Percentiles rank a stretch among this genome's conserved stretches.
phyloP scores from a whole-genome alignment of 2,797 vertebrate species.

The Mormyrus hasselquistii region DNA sequence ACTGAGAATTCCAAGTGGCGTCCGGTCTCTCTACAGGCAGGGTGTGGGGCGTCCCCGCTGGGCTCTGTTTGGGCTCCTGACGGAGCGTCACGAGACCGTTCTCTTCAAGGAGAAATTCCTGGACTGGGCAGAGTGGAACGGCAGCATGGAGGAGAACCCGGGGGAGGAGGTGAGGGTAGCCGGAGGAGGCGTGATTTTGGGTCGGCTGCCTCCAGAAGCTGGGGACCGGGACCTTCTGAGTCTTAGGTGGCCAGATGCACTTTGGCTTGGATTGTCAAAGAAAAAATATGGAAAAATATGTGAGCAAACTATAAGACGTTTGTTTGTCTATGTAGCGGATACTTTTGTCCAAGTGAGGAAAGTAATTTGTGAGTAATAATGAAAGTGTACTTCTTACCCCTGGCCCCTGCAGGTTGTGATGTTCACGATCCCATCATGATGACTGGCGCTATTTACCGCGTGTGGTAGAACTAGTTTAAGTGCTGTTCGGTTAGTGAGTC shows the following conservation, averaged over 20 bases:
- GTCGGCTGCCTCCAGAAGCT: not conserved
- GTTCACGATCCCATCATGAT: not conserved
- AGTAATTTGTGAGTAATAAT: not conserved
- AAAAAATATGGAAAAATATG: not conserved
- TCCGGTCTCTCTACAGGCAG: constrained; percentile 40
- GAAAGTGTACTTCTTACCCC: not conserved
- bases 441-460: not conserved
- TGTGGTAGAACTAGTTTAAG: not conserved
- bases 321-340: not conserved
- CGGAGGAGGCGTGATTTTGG: not conserved
- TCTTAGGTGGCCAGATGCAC: not conserved
- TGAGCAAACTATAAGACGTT: not conserved
- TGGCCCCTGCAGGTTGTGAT: not conserved
- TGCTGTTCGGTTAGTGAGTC: not conserved
- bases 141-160: constrained; percentile 17
- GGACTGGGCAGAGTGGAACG: constrained; percentile 45
- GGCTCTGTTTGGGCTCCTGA: constrained; percentile 62
- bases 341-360: not conserved
- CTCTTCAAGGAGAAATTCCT: constrained; percentile 70
- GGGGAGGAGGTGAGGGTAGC: constrained; percentile 41
- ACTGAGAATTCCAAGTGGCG: not conserved
- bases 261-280: not conserved
- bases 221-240: not conserved
- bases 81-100: constrained; percentile 56
- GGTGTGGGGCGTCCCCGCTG: constrained; percentile 65